Conservation (phyloP, 1,140 invertebrate genomes). For the Coptotermes formosanus region DNA sequence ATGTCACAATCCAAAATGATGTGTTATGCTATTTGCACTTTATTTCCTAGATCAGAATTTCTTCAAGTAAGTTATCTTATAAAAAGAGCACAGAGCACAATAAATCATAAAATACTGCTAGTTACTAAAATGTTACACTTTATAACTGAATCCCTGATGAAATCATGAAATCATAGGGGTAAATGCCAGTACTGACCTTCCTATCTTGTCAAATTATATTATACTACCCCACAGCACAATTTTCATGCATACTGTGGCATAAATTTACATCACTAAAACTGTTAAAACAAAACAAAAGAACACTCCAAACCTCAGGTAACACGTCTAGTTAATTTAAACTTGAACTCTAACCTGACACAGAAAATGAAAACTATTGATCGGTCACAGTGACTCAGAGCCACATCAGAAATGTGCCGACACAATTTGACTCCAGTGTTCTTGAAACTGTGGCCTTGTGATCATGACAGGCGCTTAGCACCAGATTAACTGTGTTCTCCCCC, state of each 20-base stretch:
- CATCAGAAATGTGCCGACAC: background rate
- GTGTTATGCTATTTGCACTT: too few species aligned
- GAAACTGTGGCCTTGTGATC: background rate
- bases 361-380: background rate
- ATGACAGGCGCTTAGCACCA: conserved; percentile 10
- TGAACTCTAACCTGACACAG: conserved; percentile 4
- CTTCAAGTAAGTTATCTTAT: too few species aligned
- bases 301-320: background rate
- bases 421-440: background rate
- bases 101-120: too few species aligned
- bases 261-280: background rate
- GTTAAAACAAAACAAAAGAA: background rate
- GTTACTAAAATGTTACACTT: too few species aligned
- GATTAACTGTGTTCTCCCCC: background rate
- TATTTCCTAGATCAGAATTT: too few species aligned
- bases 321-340: background rate
- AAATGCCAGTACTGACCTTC: background rate
- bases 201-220: too few species aligned
- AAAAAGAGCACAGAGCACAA: too few species aligned
- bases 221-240: too few species aligned
- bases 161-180: background rate
- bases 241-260: background rate
- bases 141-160: background rate
- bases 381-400: background rate
- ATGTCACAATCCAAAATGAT: too few species aligned